phyloP scores from a whole-genome alignment of 2,797 vertebrate species.

The Centropyge bicolor region DNA sequence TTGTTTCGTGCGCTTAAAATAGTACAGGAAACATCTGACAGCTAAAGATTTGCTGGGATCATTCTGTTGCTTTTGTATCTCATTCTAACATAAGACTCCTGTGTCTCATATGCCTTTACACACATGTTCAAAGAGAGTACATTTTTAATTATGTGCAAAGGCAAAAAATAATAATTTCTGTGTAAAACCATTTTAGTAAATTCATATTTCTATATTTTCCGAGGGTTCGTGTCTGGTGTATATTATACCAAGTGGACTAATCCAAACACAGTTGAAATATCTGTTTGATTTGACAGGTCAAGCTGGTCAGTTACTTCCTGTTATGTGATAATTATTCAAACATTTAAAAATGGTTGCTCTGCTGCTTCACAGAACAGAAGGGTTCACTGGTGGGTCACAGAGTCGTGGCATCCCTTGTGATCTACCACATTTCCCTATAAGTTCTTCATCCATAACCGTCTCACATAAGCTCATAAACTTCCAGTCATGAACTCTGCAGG shows the following conservation, averaged over 20 bases:
- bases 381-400: conserved; percentile 60
- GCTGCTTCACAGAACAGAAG: conserved; percentile 31
- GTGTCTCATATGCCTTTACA: neutral
- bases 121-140: neutral
- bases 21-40: conserved; percentile 60
- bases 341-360: conserved; percentile 21
- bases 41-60: conserved; percentile 40
- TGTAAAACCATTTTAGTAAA: conserved; percentile 1
- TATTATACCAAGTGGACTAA: conserved; percentile 9
- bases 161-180: neutral
- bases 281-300: conserved; percentile 34
- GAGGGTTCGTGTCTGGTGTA: neutral
- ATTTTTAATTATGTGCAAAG: neutral
- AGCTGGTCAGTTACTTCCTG: conserved; percentile 31
- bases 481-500: conserved; percentile 44
- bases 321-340: conserved; percentile 50
- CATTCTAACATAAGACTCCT: conserved; percentile 13
- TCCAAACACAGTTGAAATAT: conserved; percentile 25
- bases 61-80: conserved; percentile 32
- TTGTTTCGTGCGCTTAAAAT: conserved; percentile 52
- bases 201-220: neutral
- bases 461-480: conserved; percentile 55
- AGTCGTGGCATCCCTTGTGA: conserved; percentile 53
- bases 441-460: conserved; percentile 57
- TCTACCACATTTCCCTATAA: conserved; percentile 41